A percentile compares a stretch with the other conserved stretches of the same genome.
Conservation (phyloP, 2,797 vertebrate species). For the Notoglanidium macrostoma region DNA sequence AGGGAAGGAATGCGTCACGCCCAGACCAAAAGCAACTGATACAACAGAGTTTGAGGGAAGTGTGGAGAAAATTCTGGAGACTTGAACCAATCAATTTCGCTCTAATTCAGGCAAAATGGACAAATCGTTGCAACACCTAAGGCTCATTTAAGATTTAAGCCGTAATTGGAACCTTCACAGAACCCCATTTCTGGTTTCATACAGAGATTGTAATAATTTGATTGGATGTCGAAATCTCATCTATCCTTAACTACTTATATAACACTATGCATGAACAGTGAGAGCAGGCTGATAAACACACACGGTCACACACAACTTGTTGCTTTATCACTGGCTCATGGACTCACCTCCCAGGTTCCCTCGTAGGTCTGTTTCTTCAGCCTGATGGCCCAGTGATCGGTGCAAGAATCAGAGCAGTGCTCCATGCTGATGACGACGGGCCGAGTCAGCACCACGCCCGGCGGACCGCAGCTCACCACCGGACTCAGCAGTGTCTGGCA, state of each 20-base stretch:
- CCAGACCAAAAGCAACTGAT: background rate
- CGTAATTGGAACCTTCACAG: background rate
- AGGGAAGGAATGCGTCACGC: background rate
- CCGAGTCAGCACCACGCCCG: constrained; percentile 91
- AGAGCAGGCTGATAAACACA: background rate
- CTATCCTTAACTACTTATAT: background rate
- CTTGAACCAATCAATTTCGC: background rate
- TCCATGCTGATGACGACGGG: constrained; percentile 96
- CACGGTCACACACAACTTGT: background rate
- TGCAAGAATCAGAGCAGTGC: constrained; percentile 92
- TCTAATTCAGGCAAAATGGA: background rate
- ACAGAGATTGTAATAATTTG: background rate
- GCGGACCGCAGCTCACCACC: constrained; percentile 95
- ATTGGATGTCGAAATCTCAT: background rate
- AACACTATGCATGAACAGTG: background rate
- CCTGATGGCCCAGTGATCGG: constrained; percentile 94
- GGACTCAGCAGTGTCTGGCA: constrained; percentile 97
- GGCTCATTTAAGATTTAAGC: background rate
- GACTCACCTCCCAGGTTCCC: constrained; percentile 94
- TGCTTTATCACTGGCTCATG: constrained; percentile 54
- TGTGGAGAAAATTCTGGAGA: background rate
- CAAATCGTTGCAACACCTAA: no score
- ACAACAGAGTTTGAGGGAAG: background rate
- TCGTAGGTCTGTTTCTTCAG: constrained; percentile 97
- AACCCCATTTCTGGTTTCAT: background rate